A percentile compares a stretch with the other conserved stretches of the same genome.
phyloP scores from a whole-genome alignment of 2,888 invertebrate species.

The Acronicta psi region DNA sequence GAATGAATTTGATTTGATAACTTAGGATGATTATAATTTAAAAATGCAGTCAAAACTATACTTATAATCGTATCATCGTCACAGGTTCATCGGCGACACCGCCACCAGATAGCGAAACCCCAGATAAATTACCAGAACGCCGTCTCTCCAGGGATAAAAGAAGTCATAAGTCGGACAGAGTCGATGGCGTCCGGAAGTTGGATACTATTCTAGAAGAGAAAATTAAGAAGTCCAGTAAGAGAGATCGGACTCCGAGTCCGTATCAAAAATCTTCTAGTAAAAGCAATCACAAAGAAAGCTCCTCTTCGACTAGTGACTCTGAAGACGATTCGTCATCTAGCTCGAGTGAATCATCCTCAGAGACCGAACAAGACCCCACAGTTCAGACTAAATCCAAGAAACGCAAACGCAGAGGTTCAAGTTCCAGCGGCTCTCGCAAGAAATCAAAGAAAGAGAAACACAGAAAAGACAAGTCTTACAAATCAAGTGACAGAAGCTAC shows the following conservation, averaged over 20 bases:
- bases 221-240: constrained; percentile 70
- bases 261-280: constrained; percentile 61
- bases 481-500: constrained; percentile 68
- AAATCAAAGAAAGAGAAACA: constrained; percentile 75
- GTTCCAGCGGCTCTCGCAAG: constrained; percentile 72
- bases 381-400: constrained; percentile 71
- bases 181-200: constrained; percentile 73
- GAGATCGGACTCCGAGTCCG: constrained; percentile 76
- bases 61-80: constrained; percentile 9
- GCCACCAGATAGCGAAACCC: constrained; percentile 75
- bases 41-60: too few species aligned
- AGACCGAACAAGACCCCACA: constrained; percentile 67
- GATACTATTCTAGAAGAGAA: constrained; percentile 77
- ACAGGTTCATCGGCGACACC: constrained; percentile 81
- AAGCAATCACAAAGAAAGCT: constrained; percentile 76
- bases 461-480: constrained; percentile 68
- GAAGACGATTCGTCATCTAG: constrained; percentile 76
- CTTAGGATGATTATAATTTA: too few species aligned
- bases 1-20: too few species aligned
- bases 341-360: constrained; percentile 70
- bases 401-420: constrained; percentile 77
- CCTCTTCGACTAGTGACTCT: constrained; percentile 79
- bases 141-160: constrained; percentile 76
- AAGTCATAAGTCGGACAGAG: constrained; percentile 75
- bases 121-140: constrained; percentile 75